Percentiles rank a stretch among this genome's conserved stretches.
These are phyloP conservation scores for Bemisia tabaci DNA, from an alignment of 1,140 invertebrate species.

Conservation along the genomic window DNA sequence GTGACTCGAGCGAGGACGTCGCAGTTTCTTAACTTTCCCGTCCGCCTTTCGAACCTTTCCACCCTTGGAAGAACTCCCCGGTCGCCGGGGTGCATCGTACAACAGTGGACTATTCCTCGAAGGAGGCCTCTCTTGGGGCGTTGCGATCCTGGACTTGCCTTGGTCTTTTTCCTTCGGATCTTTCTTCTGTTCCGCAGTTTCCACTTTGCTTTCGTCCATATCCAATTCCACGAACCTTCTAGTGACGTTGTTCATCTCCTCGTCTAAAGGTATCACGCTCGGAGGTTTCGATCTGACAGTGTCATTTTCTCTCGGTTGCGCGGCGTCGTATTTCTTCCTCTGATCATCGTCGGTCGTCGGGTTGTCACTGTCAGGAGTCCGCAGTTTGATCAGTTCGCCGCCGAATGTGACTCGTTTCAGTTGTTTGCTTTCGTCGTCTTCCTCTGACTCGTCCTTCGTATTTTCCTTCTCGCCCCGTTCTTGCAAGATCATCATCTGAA, in stretches of 20 bases:
- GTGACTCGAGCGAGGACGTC: constrained; percentile 16
- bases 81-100: too few relatives aligned
- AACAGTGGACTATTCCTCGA: too few relatives aligned
- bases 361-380: constrained; percentile 63
- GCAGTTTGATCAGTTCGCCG: constrained; percentile 64
- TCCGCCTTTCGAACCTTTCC: background rate
- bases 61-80: background rate
- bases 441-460: constrained; percentile 14
- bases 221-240: background rate
- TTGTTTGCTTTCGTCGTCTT: constrained; percentile 24
- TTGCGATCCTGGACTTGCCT: background rate
- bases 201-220: constrained; percentile 1
- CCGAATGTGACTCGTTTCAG: constrained; percentile 56
- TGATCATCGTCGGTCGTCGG: constrained; percentile 20
- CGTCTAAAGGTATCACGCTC: too few relatives aligned
- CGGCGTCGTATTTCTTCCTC: constrained; percentile 9
- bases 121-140: too few relatives aligned
- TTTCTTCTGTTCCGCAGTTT: background rate
- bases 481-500: constrained; percentile 66
- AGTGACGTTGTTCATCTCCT: background rate
- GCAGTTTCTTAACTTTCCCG: background rate
- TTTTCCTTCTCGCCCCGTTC: constrained; percentile 40
- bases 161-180: background rate
- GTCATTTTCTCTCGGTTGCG: too few relatives aligned
- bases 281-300: too few relatives aligned